Conservation (phyloP, 2,797 vertebrate genomes). For the Ctenochaetus hawaiiensis region DNA sequence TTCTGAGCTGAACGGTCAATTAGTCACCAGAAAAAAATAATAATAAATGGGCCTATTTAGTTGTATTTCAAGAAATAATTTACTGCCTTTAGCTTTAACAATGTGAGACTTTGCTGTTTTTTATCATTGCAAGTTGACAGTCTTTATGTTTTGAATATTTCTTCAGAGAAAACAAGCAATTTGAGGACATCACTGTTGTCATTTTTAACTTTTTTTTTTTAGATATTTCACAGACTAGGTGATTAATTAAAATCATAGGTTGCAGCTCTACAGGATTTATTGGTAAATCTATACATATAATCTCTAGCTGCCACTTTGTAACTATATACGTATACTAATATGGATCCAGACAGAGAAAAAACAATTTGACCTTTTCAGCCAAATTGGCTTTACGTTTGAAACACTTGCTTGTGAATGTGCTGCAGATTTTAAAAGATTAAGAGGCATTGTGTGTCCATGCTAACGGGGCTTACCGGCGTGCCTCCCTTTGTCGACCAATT, state of each 20-base stretch:
- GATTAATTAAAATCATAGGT: background rate
- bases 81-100: too few species aligned
- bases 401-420: slow-evolving; percentile 14
- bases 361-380: slow-evolving; percentile 13
- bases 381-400: slow-evolving; percentile 16
- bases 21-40: too few species aligned
- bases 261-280: background rate
- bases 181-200: background rate
- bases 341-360: background rate
- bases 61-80: too few species aligned
- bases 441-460: slow-evolving; percentile 4
- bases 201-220: background rate
- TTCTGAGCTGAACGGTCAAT: too few species aligned
- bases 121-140: too few species aligned
- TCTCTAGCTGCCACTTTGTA: background rate
- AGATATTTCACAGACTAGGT: background rate
- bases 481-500: slow-evolving; percentile 39
- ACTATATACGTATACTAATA: background rate
- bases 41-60: too few species aligned
- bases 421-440: slow-evolving; percentile 44
- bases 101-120: too few species aligned
- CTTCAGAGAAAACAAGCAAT: too few species aligned
- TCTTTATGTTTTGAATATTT: too few species aligned
- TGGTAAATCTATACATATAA: too few species aligned
- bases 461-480: slow-evolving; percentile 19